Evolutionary conservation across 2,888 invertebrate species (phyloP).

Genomic region (Chrysina gloriosa): DNA sequence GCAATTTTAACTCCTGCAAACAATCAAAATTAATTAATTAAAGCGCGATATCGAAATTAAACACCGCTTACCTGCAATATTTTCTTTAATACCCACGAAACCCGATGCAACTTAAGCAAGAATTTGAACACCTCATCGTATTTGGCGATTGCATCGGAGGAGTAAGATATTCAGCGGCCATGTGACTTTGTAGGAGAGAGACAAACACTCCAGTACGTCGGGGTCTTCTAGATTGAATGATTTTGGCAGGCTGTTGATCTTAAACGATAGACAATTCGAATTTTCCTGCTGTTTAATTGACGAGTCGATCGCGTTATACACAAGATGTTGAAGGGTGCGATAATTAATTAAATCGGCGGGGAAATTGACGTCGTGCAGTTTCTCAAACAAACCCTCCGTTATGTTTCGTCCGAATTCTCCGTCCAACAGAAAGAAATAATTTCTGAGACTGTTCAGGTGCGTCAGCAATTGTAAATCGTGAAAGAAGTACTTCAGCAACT

Average conservation of each 20-base stretch:
- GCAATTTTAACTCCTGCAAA: conserved; percentile 70
- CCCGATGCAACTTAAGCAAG: conserved; percentile 78
- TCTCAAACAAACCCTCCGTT: conserved; percentile 76
- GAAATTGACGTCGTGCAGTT: conserved; percentile 73
- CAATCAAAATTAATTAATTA: too few relatives aligned
- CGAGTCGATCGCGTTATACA: conserved; percentile 76
- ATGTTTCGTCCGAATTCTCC: conserved; percentile 82
- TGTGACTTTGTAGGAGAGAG: conserved; percentile 75
- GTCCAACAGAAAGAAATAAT: conserved; percentile 83
- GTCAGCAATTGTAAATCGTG: conserved; percentile 75
- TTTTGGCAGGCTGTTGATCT: conserved; percentile 71
- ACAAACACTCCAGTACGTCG: conserved; percentile 75
- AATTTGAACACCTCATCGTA: conserved; percentile 83
- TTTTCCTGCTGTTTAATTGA: conserved; percentile 74
- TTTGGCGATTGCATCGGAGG: conserved; percentile 75
- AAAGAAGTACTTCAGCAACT: conserved; percentile 77
- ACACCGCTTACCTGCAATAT: conserved; percentile 70
- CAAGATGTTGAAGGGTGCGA: conserved; percentile 75
- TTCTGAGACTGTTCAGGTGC: conserved; percentile 79
- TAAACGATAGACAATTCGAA: conserved; percentile 73
- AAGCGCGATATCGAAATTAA: neutral
- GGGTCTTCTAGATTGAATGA: conserved; percentile 75
- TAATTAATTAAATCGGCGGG: conserved; percentile 78
- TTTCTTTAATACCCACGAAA: conserved; percentile 81
- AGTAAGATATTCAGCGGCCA: conserved; percentile 86